A percentile compares a stretch with the other conserved stretches of the same genome.
phyloP scores from a whole-genome alignment of 2,888 invertebrate genomes.

The Mesochorus sp. region DNA sequence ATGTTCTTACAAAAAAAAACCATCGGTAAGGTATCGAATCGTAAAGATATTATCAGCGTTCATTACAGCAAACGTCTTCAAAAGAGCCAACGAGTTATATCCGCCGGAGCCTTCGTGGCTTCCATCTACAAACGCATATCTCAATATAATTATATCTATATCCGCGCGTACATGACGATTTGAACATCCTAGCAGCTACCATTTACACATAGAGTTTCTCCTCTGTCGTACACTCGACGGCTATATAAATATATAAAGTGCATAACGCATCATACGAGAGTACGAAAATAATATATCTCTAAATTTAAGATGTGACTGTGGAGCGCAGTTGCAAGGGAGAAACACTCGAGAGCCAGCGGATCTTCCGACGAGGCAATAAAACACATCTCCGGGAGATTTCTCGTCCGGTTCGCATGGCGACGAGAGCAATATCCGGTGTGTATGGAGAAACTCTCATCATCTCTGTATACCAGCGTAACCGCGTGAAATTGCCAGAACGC shows the following conservation, averaged over 20 bases:
- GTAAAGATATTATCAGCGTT: too few species aligned
- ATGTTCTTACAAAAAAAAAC: too few species aligned
- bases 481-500: constrained; percentile 56
- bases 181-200: too few species aligned
- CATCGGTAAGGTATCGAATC: too few species aligned
- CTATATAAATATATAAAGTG: constrained; percentile 12
- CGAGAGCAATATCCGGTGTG: constrained; percentile 54
- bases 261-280: constrained; percentile 20
- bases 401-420: constrained; percentile 40
- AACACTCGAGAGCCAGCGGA: constrained; percentile 27
- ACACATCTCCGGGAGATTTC: constrained; percentile 26
- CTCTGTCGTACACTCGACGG: background rate
- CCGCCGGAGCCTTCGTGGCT: background rate
- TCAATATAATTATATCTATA: too few species aligned
- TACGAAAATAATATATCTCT: constrained; percentile 56
- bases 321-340: constrained; percentile 19
- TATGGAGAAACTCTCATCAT: constrained; percentile 16
- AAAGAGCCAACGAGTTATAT: background rate
- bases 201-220: too few species aligned
- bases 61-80: background rate
- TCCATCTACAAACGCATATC: background rate
- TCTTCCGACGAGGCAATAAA: constrained; percentile 48
- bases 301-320: constrained; percentile 52
- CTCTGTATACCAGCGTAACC: constrained; percentile 36
- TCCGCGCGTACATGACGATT: too few species aligned